These are phyloP conservation scores for Acheta domesticus DNA, from an alignment of 2,888 invertebrate genomes.

Conservation along the genomic window DNA sequence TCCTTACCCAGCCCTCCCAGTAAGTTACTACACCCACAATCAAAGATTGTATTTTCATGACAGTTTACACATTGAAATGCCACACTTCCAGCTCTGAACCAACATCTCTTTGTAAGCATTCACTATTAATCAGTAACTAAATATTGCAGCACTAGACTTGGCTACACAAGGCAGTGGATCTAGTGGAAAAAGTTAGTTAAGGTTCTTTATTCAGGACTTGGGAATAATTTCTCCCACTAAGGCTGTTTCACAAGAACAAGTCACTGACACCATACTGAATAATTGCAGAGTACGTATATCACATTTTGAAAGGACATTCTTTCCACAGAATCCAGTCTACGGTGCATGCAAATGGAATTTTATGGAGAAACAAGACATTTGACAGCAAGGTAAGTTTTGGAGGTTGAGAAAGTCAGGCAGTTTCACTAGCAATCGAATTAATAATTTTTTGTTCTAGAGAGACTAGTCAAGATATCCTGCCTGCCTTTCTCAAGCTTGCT, in stretches of 20 bases:
- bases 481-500: background rate
- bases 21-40: background rate
- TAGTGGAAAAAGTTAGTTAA: background rate
- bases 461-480: background rate
- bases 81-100: background rate
- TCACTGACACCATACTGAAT: background rate
- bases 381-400: background rate
- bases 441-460: too few species aligned
- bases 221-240: too few species aligned
- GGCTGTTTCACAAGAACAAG: too few species aligned
- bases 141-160: conserved; percentile 9
- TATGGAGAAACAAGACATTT: background rate
- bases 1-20: conserved; percentile 5
- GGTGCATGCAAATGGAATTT: background rate
- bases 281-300: background rate
- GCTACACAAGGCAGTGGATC: background rate
- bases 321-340: background rate
- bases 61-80: background rate
- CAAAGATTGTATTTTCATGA: background rate
- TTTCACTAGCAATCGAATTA: too few species aligned
- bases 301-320: background rate
- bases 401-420: too few species aligned
- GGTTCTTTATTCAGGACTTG: too few species aligned
- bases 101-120: background rate
- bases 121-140: background rate